Base-by-base conservation (phyloP, 2,888 invertebrate genomes). In the Tachina lurida region DNA sequence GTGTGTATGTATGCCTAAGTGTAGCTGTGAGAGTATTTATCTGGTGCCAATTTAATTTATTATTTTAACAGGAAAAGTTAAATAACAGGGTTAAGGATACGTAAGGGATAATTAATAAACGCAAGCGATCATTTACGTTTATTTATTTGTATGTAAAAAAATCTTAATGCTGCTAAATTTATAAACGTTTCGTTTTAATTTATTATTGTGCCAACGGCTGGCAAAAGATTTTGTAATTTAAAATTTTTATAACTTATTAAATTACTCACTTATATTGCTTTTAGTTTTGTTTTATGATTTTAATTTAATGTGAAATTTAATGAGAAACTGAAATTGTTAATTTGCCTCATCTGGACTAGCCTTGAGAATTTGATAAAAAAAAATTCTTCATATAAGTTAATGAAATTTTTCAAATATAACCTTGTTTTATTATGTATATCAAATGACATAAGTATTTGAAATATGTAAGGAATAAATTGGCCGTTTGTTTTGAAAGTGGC, bases 1-100 rank as follows among this genome's bases (percentile, higher is more conserved):
- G 31, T 56, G 39, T 39, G 2, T 31, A 39, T 62, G 49, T 49
- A 15, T 49, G 17, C 22, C 45, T 45, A 2, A 22, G 45, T 41
- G 10, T 15, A 43, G 1, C 3, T 47, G 65, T 47, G 65, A 70
- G 70, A 65, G 73, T 76, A 80, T 77, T 84, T 77, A 68, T 73
- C 71, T 83, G 82, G 71, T 83, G 86, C 47, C 71, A 86, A 76
- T 79, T 79, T 79, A 83, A 86, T 79, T 83, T 83, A 86, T 86
- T 83, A 79, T 73, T 65, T 83, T 77, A 83, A 73, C 60, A 60
- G 58, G 65, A 73, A 77, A 56, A 58, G 15, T 62, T 54, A 77
- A 77, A 77, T 71, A 77, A 83, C 58, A 83, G 75, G 82, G 82
- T 78, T 82, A 70, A 73, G 81, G 75, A 62, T 77, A 71, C 39